Evolutionary conservation across 2,113 vertebrate genomes (phyloP).

Genomic region (Cheilinus undulatus): DNA sequence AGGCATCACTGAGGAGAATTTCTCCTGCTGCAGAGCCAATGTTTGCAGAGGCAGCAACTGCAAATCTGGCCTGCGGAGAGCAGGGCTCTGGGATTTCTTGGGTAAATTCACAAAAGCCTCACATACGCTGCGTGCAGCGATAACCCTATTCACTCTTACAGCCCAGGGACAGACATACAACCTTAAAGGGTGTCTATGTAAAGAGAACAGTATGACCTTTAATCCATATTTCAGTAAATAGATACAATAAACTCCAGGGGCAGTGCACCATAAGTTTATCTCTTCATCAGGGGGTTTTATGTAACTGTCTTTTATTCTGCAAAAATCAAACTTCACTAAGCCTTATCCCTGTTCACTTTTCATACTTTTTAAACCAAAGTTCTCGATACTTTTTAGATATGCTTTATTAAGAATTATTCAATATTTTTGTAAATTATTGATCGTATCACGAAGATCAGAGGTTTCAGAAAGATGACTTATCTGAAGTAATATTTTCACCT

Average conservation of each 20-base stretch:
- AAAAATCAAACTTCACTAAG: not conserved
- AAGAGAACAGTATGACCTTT: conserved; percentile 3
- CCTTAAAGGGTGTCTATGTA: conserved; percentile 7
- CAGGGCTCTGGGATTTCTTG: conserved; percentile 44
- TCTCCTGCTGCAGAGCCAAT: conserved; percentile 34
- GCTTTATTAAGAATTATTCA: no score
- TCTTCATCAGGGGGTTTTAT: not conserved
- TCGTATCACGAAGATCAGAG: no score
- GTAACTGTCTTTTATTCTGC: not conserved
- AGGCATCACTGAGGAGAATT: conserved; percentile 31
- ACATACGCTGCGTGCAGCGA: conserved; percentile 15
- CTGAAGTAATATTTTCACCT: no score
- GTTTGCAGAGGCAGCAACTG: conserved; percentile 59
- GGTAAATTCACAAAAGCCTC: conserved; percentile 49
- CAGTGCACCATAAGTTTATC: not conserved
- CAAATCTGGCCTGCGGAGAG: conserved; percentile 37
- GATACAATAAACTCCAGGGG: not conserved
- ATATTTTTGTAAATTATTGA: no score
- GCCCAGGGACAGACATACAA: conserved; percentile 10
- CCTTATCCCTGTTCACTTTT: not conserved
- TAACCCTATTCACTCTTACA: conserved; percentile 33
- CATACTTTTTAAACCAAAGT: not conserved
- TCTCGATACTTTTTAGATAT: no score
- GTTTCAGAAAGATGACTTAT: no score
- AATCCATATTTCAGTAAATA: not conserved